phyloP scores from a whole-genome alignment of 1,140 invertebrate genomes.

The Drosophila repletoides region DNA sequence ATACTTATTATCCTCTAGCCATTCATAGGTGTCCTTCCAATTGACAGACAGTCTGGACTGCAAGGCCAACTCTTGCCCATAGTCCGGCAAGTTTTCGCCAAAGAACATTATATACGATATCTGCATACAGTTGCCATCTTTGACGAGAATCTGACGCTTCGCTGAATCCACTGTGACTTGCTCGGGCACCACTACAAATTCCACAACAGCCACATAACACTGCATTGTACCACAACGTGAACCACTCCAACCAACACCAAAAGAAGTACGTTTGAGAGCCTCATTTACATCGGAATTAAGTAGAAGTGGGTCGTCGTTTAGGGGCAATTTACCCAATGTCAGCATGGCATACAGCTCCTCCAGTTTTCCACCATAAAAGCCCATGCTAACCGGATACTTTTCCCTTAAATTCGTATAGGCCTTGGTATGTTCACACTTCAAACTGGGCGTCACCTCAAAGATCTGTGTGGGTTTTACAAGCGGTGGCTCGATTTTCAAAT shows the following conservation, averaged over 20 bases:
- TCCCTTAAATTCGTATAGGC: conserved; percentile 24
- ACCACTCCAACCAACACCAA: conserved; percentile 88
- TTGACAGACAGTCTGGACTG: not conserved
- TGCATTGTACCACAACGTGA: conserved; percentile 88
- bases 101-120: conserved; percentile 91
- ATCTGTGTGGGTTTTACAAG: conserved; percentile 34
- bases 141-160: conserved; percentile 22
- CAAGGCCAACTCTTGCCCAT: not conserved
- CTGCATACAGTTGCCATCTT: conserved; percentile 82
- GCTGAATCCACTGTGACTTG: conserved; percentile 83
- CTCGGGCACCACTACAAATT: conserved; percentile 84
- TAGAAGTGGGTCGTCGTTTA: not conserved
- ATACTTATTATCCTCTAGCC: not conserved
- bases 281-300: conserved; percentile 47
- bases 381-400: conserved; percentile 30
- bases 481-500: conserved; percentile 31
- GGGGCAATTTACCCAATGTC: conserved; percentile 11
- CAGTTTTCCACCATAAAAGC: conserved; percentile 48
- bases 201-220: conserved; percentile 91
- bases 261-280: conserved; percentile 85
- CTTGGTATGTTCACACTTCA: conserved; percentile 15
- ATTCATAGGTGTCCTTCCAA: conserved; percentile 5
- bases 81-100: conserved; percentile 71
- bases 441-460: conserved; percentile 37
- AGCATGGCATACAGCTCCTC: conserved; percentile 52